Base-by-base conservation (phyloP, 2,113 vertebrate genomes). In the Corythornis madagascariensis region DNA sequence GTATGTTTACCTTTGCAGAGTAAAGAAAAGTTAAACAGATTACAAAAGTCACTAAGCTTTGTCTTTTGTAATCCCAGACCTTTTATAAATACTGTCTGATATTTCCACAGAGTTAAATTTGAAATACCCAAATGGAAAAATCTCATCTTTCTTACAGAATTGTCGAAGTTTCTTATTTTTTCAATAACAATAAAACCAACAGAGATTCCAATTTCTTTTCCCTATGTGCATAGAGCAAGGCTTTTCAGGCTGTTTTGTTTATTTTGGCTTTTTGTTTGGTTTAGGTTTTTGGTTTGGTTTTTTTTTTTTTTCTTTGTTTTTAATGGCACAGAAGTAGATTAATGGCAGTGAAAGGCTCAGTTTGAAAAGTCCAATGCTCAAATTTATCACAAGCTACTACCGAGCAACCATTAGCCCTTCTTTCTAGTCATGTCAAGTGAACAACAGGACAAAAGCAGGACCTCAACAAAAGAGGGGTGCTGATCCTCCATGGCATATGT, bases 391-490 rank as follows among this genome's bases (percentile, higher is more conserved):
- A 80, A 88, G 76, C 64, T 56, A 8, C 50, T 87, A 60, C 64
- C 89, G 75, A 93, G 70, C 40, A 94, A 38, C 24, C 50, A 76
- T 67, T 60, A 81, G 71, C 18, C 87, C 33, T 83, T 60, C 67
- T 74, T 63, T 79, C 69, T 71, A 53, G 22, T 65, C 60, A 57
- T 24, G 57, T 42, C 80, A 88, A 92, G 73, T 38, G 72, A 87
- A 88, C 77, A 89, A 83, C 38, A 76, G 90, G 57, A 94, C 91
- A 94, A 94, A 95, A 88, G 75, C 56, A 90, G 75, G 40, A 91
- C 26, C 38, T 75, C 48, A 87, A 96, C 56, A 71, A 90, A 92
- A 93, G 75, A 73, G 65, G 71, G 66, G 81, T 53, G 81, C 95
- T 87, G 66, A 94, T 88, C 65, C 80, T 92, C 47, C 83, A 71